Base-by-base conservation (phyloP, 37 sponge, comb jelly and placozoan genomes). In the Cladorhizidae sp. region DNA sequence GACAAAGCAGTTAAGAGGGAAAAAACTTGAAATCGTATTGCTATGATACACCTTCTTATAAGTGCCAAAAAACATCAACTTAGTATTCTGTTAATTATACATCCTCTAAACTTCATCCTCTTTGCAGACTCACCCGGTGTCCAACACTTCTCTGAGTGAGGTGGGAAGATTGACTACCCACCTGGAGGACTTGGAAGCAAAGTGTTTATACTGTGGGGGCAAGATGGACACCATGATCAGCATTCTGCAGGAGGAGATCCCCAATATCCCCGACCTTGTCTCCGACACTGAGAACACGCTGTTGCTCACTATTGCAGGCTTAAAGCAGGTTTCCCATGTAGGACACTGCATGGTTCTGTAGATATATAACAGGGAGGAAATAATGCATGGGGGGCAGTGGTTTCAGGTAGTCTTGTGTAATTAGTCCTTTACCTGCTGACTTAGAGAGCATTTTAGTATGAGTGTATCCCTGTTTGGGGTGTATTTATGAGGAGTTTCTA, bases 211-310 rank as follows among this genome's bases (percentile, higher is more conserved):
- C 75, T 89, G 85, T 36, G 85, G 89, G 8, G 64, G 80, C 17
- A 89, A 88, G 59, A 78, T 83, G 84, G 89, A 88, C 28, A 40
- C 89, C 20, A 25, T 83, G 22, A 33, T 88, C 21, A n/a, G n/a
- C n/a, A n/a, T n/a, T n/a, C n/a, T n/a, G n/a, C 83, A 87, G 77
- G 77, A 79, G 7, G 80, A 85, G 59, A 39, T 80, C 3, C 71
- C 61, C 25, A 29, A 78, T 11, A 40, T 73, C 23, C 22, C 39
- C 1, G 40, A 65, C 31, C 80, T 89, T 11, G n/a, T 25, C 35
- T 58, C 49, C 15, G 85, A 83, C 62, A 72, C 71, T 1, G 90
- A 89, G 67, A 64, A 89, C 56, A 73, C 76, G 29, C 14, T 89
- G 12, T 57, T 75, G 20, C 68, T 90, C 41, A 61, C 86, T 36